phyloP scores from a whole-genome alignment of 1,140 invertebrate genomes.

The Cherax destructor region DNA sequence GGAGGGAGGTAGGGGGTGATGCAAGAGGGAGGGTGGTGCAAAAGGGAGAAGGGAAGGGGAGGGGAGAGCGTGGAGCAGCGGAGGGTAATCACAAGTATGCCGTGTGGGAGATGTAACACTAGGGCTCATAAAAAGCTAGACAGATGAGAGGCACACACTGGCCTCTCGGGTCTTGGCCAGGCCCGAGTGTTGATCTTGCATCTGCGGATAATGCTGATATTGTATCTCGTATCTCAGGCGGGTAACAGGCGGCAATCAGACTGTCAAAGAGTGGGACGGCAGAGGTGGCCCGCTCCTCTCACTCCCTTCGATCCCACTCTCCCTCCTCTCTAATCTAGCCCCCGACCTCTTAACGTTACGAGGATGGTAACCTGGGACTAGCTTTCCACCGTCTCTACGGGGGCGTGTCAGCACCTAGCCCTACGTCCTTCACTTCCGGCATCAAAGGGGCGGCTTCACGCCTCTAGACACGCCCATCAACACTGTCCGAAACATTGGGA shows the following conservation, averaged over 20 bases:
- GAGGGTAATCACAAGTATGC: slow-evolving; percentile 44
- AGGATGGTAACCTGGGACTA: neutral
- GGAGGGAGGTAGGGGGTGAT: neutral
- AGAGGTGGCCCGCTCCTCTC: slow-evolving; percentile 4
- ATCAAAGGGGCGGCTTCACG: neutral
- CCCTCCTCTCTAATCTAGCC: neutral
- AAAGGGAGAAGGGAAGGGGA: neutral
- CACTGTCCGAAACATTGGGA: slow-evolving; percentile 61
- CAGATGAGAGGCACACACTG: slow-evolving; percentile 52
- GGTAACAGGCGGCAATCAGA: slow-evolving; percentile 67
- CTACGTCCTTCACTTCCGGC: neutral
- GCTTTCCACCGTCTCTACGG: neutral
- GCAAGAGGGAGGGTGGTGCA: slow-evolving; percentile 10
- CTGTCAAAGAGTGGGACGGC: slow-evolving; percentile 59
- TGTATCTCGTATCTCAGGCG: slow-evolving; percentile 67
- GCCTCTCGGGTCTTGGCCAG: slow-evolving; percentile 3
- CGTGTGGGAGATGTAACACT: slow-evolving; percentile 54
- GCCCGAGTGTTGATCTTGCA: slow-evolving; percentile 62
- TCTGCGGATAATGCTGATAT: slow-evolving; percentile 66
- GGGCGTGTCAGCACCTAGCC: slow-evolving; percentile 3
- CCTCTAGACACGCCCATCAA: neutral
- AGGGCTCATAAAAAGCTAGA: slow-evolving; percentile 59
- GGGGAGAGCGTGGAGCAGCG: neutral
- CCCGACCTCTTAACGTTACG: neutral
- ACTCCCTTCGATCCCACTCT: neutral